Evolutionary conservation across 2,113 vertebrate species (phyloP), one percentile per base, ranked within the genome.

Genomic region (Nycticorax nycticorax): DNA sequence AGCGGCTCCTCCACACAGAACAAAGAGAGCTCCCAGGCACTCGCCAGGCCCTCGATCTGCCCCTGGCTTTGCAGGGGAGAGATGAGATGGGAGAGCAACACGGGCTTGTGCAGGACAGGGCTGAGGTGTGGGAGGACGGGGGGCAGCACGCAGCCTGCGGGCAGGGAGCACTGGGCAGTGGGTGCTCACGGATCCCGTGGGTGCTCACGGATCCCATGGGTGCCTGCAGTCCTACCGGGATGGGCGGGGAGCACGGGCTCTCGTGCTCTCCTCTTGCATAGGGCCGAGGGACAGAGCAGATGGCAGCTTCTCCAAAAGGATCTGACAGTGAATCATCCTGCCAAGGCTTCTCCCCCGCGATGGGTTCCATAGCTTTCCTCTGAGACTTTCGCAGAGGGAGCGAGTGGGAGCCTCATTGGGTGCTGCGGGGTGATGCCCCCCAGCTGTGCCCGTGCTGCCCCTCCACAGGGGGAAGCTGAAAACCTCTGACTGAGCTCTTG

Each of bases 231-330:
- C 62, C 56, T 2, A 3, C 57, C 4, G n/a, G 59, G 23, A 26
- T 4, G 6, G 59, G 59, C 4, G 3, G 59, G 32, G 43, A 79
- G 28, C 28, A 15, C 0, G 2, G 52, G 52, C 37, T 82, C 78
- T 66, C n/a, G 57, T 83, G n/a, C 59, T 72, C 1, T 12, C 22
- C 23, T 81, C 79, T 17, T 14, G 50, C 77, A 16, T 6, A 30
- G 73, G 85, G 87, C 82, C 1, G 47, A 87, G 82, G 68, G 91
- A 93, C 39, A 47, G 91, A 97, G 37, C 96, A 97, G 95, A 95
- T 94, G 96, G 95, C 41, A 80, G 85, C 79, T 24, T 68, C 88
- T 88, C 75, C 26, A 6, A 94, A 85, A 96, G 72, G 72, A 97
- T 83, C 60, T 1, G 5, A 41, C 5, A 9, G 88, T 97, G 95